phyloP scores from a whole-genome alignment of 2,113 vertebrate species.

The Hippocampus mohnikei region DNA sequence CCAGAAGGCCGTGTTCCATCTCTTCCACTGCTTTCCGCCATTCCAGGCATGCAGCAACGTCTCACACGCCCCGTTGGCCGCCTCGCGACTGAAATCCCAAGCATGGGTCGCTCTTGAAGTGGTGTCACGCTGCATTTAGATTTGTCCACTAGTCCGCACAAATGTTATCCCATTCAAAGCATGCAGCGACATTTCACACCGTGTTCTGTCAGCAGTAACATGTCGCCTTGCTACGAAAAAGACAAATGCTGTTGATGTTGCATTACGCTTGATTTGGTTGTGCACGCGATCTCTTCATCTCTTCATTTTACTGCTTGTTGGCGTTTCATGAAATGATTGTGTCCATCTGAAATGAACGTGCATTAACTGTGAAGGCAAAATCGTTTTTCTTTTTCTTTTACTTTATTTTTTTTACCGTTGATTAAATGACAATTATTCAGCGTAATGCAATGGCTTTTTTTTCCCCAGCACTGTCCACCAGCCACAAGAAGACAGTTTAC shows the following conservation, averaged over 20 bases:
- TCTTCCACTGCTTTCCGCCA: neutral
- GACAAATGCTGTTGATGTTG: neutral
- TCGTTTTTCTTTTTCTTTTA: too few relatives aligned
- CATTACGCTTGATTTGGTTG: neutral
- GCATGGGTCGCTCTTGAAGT: too few relatives aligned
- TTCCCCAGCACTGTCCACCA: constrained; percentile 79
- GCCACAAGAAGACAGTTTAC: constrained; percentile 90
- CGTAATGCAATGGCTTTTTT: constrained; percentile 2
- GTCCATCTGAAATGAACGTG: neutral
- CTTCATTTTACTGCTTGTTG: neutral
- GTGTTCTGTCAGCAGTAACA: too few relatives aligned
- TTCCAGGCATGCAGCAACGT: neutral
- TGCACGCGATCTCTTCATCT: neutral
- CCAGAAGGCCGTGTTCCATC: neutral
- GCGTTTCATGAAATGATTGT: neutral
- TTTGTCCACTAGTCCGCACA: neutral
- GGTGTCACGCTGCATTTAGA: neutral
- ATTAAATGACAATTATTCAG: neutral
- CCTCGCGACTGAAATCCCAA: too few relatives aligned
- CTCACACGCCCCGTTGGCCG: neutral
- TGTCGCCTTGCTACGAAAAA: neutral
- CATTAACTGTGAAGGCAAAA: neutral
- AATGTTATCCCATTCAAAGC: neutral
- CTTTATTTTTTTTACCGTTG: too few relatives aligned
- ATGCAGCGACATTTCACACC: neutral